Percentiles rank a stretch among this genome's conserved stretches.
Evolutionary conservation across 2,797 vertebrate species (phyloP).

Genomic region (Enteromius thamalakanensis): DNA sequence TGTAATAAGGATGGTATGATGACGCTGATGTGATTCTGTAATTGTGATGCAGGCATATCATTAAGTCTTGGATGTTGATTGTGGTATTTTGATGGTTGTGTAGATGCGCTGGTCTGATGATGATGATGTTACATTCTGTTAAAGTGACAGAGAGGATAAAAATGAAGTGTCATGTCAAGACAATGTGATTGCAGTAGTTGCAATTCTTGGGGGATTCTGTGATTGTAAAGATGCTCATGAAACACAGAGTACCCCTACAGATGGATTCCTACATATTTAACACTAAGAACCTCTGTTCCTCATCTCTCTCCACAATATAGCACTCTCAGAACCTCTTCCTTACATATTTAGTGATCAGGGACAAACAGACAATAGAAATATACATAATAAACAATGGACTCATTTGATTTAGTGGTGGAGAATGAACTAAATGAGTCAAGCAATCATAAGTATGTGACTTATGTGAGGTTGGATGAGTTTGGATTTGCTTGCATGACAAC

Average conservation of each 20-base stretch:
- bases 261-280: conserved; percentile 26
- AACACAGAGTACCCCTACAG: conserved; percentile 62
- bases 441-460: conserved; percentile 6
- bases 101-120: conserved; percentile 46
- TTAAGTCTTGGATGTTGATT: neutral
- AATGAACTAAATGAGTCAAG: neutral
- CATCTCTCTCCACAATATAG: neutral
- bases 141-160: neutral
- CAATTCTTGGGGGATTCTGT: conserved; percentile 66
- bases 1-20: neutral
- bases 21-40: neutral
- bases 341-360: neutral
- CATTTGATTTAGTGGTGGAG: neutral
- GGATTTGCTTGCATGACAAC: conserved; percentile 38
- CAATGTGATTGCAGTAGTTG: conserved; percentile 65
- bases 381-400: neutral
- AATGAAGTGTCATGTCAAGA: conserved; percentile 65
- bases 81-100: neutral
- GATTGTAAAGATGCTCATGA: conserved; percentile 71
- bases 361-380: conserved; percentile 4
- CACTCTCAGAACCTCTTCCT: neutral
- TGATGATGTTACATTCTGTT: neutral
- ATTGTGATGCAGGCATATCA: neutral
- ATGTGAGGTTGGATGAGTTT: conserved; percentile 40
- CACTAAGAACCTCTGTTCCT: neutral